Conservation (phyloP, 2,888 invertebrate species). For the Sinhomidia bicolor region DNA sequence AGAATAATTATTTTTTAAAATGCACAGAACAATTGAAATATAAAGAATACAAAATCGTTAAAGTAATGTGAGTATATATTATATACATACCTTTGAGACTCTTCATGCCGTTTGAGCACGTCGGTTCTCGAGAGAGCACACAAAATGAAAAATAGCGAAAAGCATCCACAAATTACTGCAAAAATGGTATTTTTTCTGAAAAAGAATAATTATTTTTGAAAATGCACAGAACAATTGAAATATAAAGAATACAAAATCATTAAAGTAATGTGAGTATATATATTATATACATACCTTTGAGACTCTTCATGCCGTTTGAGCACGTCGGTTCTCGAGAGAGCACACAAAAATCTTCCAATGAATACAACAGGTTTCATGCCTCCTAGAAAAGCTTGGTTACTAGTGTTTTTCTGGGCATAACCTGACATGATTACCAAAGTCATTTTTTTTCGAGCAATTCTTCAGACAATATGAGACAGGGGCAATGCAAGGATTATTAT, state of each 20-base stretch:
- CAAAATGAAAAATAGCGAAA: constrained; percentile 30
- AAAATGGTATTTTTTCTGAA: constrained; percentile 6
- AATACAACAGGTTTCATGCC: constrained; percentile 61
- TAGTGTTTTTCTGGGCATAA: constrained; percentile 5
- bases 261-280: neutral
- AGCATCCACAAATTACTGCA: constrained; percentile 8
- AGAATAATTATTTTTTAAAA: too few species aligned
- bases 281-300: constrained; percentile 16
- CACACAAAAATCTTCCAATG: constrained; percentile 51
- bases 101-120: constrained; percentile 53
- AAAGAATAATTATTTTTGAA: too few species aligned
- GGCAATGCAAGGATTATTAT: neutral
- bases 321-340: constrained; percentile 49
- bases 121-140: constrained; percentile 49
- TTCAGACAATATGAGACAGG: neutral
- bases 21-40: too few species aligned
- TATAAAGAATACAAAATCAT: too few species aligned
- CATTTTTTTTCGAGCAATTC: constrained; percentile 40
- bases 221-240: too few species aligned
- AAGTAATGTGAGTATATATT: neutral
- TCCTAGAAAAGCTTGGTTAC: constrained; percentile 25
- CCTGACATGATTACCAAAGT: constrained; percentile 58
- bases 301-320: constrained; percentile 48
- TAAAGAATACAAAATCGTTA: too few species aligned
- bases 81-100: constrained; percentile 23